Conservation (phyloP, 1,140 invertebrate genomes). For the Macrosteles quadrilineatus region DNA sequence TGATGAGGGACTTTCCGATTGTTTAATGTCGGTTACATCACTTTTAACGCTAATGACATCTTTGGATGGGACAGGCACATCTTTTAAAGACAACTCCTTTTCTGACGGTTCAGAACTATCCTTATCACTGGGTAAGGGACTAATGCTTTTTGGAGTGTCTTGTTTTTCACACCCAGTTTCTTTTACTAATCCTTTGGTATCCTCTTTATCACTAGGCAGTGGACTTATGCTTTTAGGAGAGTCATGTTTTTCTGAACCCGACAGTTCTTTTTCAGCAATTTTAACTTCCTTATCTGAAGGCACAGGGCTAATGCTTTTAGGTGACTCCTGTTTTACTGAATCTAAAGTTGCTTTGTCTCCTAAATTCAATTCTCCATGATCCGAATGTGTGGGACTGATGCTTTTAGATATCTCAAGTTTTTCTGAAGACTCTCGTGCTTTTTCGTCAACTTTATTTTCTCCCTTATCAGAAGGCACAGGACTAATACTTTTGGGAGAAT, state of each 20-base stretch:
- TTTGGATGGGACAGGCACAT: background rate
- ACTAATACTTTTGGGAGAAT: slow-evolving; percentile 23
- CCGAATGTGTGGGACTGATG: background rate
- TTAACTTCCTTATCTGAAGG: background rate
- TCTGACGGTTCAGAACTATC: background rate
- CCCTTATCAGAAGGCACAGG: slow-evolving; percentile 4
- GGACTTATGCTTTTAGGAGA: background rate
- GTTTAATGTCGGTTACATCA: background rate
- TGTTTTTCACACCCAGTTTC: background rate
- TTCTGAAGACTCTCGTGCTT: background rate
- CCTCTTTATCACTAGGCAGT: background rate
- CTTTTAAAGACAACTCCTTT: background rate
- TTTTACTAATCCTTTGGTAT: background rate
- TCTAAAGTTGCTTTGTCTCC: too few relatives aligned
- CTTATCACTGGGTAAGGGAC: slow-evolving; percentile 23
- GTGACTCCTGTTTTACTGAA: background rate
- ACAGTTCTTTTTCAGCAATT: background rate
- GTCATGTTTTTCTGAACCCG: too few relatives aligned
- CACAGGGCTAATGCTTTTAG: slow-evolving; percentile 1
- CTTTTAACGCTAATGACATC: background rate
- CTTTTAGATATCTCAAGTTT: background rate
- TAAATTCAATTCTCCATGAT: too few relatives aligned
- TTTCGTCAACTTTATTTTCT: background rate
- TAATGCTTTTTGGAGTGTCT: slow-evolving; percentile 14
- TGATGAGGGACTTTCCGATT: too few relatives aligned